phyloP scores from a whole-genome alignment of 2,797 vertebrate genomes.

The Galagoides demidoff region DNA sequence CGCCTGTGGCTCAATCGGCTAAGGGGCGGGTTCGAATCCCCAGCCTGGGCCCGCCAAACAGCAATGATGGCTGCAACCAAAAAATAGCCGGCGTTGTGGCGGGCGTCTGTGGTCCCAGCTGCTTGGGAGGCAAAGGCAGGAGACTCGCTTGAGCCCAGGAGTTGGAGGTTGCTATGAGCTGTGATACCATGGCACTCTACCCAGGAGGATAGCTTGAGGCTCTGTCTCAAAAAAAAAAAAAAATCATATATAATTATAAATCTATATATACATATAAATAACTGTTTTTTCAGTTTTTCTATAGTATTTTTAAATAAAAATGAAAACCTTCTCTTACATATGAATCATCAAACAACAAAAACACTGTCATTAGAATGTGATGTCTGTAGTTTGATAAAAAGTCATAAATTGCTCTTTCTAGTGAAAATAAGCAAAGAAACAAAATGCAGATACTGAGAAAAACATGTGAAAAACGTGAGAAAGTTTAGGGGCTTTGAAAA shows the following conservation, averaged over 20 bases:
- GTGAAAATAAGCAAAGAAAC: neutral
- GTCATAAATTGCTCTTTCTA: neutral
- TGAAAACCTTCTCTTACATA: neutral
- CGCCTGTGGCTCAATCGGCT: too few relatives aligned
- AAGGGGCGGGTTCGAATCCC: too few relatives aligned
- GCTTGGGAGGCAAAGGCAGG: too few relatives aligned
- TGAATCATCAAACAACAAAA: neutral
- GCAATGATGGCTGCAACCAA: too few relatives aligned
- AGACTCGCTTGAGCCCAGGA: too few relatives aligned
- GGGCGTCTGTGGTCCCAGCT: too few relatives aligned
- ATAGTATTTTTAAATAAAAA: neutral
- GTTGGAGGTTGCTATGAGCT: too few relatives aligned
- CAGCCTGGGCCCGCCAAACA: too few relatives aligned
- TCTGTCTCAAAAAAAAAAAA: too few relatives aligned
- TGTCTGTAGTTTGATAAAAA: neutral
- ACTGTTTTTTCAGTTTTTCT: neutral
- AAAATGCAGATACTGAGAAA: neutral
- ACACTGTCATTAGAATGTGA: neutral
- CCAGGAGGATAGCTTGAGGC: too few relatives aligned
- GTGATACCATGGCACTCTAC: too few relatives aligned
- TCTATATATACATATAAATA: neutral
- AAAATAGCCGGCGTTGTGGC: too few relatives aligned
- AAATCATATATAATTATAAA: neutral
- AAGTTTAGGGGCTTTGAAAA: neutral
- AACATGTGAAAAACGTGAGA: neutral